Evolutionary conservation across 2,113 vertebrate species (phyloP), one percentile per base, ranked within the genome.

Genomic region (Haliaeetus leucogaster): DNA sequence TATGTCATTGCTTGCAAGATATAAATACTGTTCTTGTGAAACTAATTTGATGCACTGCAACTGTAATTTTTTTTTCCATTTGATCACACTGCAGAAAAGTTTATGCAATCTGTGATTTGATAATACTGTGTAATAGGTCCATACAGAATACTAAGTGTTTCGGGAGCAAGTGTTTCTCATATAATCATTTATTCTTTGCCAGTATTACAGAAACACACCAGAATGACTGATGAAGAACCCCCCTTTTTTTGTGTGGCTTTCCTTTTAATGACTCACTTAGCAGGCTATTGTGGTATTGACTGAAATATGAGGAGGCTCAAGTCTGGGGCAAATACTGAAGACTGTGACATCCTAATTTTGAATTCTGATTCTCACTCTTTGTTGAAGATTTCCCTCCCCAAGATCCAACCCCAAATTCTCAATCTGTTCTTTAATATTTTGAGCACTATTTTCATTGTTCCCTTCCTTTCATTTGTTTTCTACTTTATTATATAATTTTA

Each of bases 11-110:
- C 85, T 91, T 92, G 71, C 71, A 86, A 88, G 74, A 86, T 80
- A 86, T 16, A 94, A 93, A 80, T 50, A 83, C 45, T 77, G 47
- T 32, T 91, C 79, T 90, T 68, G 71, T 86, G 85, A 94, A 95
- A 87, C 79, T 92, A 86, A 92, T 91, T 48, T 90, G 67, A 90
- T 88, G 67, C 67, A 72, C 40, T 61, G 91, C 70, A 90, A 61
- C 85, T 62, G 58, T 91, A 73, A 29, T 21, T 61, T 88, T 91
- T 86, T 79, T 85, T 85, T 66, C 87, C 67, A 52, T 73, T 76
- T 77, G 88, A 95, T 90, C 93, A 94, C 45, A 81, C 50, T 93
- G 79, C 85, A 95, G 77, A 90, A 85, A 91, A 77, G 78, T 87
- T 96, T 87, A 93, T 68, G 73, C 42, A 85, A 89, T 70, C 58